Conservation (phyloP, 2,113 vertebrate species). For the Sula dactylatra region DNA sequence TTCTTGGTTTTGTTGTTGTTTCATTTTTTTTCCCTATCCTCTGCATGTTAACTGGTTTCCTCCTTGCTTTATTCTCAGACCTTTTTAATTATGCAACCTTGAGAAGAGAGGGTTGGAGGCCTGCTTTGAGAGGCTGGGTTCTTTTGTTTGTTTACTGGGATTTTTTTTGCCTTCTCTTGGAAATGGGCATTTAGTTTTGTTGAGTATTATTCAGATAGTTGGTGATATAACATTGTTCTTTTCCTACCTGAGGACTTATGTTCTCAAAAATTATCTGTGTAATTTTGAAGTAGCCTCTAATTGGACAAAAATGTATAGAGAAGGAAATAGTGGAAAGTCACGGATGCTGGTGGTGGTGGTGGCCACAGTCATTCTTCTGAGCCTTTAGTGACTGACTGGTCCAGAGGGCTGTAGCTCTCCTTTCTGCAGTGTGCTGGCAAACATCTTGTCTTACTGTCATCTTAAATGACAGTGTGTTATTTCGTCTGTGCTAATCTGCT, state of each 20-base stretch:
- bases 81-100: not conserved
- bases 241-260: not conserved
- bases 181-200: not conserved
- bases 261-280: not conserved
- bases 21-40: too few relatives aligned
- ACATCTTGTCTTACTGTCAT: not conserved
- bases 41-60: not conserved
- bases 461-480: not conserved
- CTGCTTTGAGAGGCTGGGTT: not conserved
- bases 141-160: not conserved
- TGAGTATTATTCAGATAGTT: not conserved
- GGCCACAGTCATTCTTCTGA: not conserved
- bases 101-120: not conserved
- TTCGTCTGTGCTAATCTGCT: not conserved
- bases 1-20: not conserved
- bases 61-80: not conserved
- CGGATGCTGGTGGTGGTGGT: too few relatives aligned
- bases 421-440: not conserved
- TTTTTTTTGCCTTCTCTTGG: not conserved
- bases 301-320: not conserved
- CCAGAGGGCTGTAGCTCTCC: not conserved
- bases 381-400: not conserved
- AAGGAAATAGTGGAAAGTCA: not conserved
- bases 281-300: not conserved
- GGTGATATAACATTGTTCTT: not conserved